phyloP scores from a whole-genome alignment of 1,140 invertebrate genomes.

The Nomia melanderi region DNA sequence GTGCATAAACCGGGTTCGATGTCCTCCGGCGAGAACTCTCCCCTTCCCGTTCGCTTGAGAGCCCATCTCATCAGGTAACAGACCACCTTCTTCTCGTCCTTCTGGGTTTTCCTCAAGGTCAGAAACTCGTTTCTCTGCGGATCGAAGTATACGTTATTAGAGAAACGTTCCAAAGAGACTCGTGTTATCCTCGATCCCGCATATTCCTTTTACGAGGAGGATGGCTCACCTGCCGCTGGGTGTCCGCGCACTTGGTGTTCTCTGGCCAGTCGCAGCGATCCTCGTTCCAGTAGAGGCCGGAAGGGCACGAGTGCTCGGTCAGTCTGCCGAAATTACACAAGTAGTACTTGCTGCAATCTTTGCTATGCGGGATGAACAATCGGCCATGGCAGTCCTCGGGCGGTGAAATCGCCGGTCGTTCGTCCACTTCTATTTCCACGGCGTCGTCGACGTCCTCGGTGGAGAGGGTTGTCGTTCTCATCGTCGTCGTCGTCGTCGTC shows the following conservation, averaged over 20 bases:
- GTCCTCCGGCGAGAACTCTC: conserved; percentile 92
- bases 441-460: conserved; percentile 62
- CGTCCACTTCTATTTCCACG: conserved; percentile 69
- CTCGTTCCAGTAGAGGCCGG: conserved; percentile 88
- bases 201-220: no score
- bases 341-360: conserved; percentile 90
- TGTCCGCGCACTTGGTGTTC: conserved; percentile 83
- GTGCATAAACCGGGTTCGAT: conserved; percentile 91
- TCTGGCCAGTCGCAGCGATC: conserved; percentile 91
- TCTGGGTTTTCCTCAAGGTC: conserved; percentile 39
- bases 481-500: conserved; percentile 58
- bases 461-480: not conserved
- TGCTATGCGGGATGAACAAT: conserved; percentile 84
- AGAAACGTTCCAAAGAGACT: no score
- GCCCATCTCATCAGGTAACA: conserved; percentile 95
- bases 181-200: no score
- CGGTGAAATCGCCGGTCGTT: conserved; percentile 40
- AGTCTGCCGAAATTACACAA: conserved; percentile 88
- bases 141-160: no score
- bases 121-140: conserved; percentile 23
- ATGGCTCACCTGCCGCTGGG: conserved; percentile 27
- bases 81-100: conserved; percentile 83
- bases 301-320: conserved; percentile 85
- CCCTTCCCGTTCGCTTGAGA: conserved; percentile 89
- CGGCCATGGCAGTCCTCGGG: conserved; percentile 82